Evolutionary conservation across 2,888 invertebrate genomes (phyloP), one percentile per base, ranked within the genome.

Genomic region (Odiellus spinosus): DNA sequence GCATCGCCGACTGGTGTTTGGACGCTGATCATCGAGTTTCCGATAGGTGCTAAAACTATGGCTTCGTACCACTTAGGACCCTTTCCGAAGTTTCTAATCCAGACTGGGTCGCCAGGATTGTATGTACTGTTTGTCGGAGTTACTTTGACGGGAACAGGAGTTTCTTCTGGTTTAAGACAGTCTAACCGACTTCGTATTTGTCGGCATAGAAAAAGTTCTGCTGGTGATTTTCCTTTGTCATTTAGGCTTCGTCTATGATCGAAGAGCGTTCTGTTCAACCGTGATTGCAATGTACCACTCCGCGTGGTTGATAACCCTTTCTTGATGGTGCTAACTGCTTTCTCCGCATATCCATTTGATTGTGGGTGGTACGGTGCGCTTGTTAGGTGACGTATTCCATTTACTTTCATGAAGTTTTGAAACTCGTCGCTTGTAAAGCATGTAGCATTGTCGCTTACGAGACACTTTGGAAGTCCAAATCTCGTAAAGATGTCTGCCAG

Each of bases 401-500:
- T 4, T 6, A 8, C 26, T 8, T 26, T 26, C 26, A 26, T 26
- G 8, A 59, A 58, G 2, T 45, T 21, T 6, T 14, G 6, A 47
- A 63, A 61, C 20, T 54, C 57, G 3, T 49, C 40, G 3, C 57
- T 50, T 6, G 49, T 54, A 49, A 63, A 63, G 34, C 57, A 56
- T 0, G 59, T 50, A 3, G 62, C 61, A 40, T 63, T 63, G 46
- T 64, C 62, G 17, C 57, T 54, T 8, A 63, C 61, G 3, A 64
- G 11, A 14, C 49, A 53, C 33, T 51, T 45, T n/a, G 60, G 60
- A 26, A 59, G 26, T 2, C 63, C 60, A 42, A 47, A 51, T 8
- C 45, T 33, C 1, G 58, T 49, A 44, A 62, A 57, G n/a, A 59
- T 4, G 10, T 38, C 14, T 5, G 49, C 19, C 15, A 61, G 42